phyloP scores from a whole-genome alignment of 2,797 vertebrate genomes.

The Anniella stebbinsi region DNA sequence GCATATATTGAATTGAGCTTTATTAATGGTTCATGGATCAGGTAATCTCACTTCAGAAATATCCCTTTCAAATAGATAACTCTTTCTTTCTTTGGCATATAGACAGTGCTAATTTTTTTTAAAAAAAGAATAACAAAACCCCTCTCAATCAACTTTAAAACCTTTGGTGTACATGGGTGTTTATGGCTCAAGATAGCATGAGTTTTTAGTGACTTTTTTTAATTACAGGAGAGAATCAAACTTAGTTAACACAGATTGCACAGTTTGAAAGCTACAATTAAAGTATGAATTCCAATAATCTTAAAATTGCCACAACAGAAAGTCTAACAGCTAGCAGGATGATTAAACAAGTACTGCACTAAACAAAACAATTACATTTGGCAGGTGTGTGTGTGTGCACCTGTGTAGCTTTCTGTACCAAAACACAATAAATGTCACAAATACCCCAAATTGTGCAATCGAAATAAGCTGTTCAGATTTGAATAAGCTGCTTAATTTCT shows the following conservation, averaged over 20 bases:
- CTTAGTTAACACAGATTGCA: slow-evolving; percentile 4
- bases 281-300: slow-evolving; percentile 16
- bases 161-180: fast-evolving
- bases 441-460: neutral
- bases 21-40: slow-evolving; percentile 55
- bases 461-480: slow-evolving; percentile 1
- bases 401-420: neutral
- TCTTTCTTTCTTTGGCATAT: slow-evolving; percentile 10
- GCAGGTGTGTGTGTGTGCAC: neutral
- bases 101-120: slow-evolving; percentile 32
- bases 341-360: neutral
- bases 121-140: slow-evolving; percentile 20
- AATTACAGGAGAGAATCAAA: neutral
- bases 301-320: slow-evolving; percentile 3
- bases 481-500: slow-evolving; percentile 35
- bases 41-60: slow-evolving; percentile 58
- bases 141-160: slow-evolving; percentile 20
- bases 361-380: slow-evolving; percentile 18
- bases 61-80: slow-evolving; percentile 19
- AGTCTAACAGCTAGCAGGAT: neutral
- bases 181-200: slow-evolving; percentile 22
- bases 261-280: slow-evolving; percentile 23
- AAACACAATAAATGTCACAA: slow-evolving; percentile 1
- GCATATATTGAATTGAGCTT: slow-evolving; percentile 32
- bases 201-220: neutral